Evolutionary conservation across 1,140 invertebrate species (phyloP).

Genomic region (Halictus rubicundus): DNA sequence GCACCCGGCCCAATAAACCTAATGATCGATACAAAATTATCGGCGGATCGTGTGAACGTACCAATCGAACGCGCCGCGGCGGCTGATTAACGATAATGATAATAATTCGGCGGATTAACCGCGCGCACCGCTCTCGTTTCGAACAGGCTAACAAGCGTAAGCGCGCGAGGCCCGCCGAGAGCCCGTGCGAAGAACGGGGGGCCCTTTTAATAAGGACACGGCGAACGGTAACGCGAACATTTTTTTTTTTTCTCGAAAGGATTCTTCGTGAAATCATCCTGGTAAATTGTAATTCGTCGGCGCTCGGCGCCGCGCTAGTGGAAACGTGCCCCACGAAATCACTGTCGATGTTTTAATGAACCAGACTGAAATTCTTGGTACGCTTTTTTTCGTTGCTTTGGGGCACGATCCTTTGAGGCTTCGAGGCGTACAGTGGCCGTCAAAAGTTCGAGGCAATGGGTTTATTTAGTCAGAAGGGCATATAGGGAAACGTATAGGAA

Average conservation of each 20-base stretch:
- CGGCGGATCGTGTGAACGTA: slow-evolving; percentile 54
- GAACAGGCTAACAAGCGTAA: slow-evolving; percentile 27
- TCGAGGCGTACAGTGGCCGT: not conserved
- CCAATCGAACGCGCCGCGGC: slow-evolving; percentile 33
- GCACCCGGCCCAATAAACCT: slow-evolving; percentile 48
- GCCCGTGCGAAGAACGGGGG: not conserved
- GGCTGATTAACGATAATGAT: slow-evolving; percentile 59
- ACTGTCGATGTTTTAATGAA: not conserved
- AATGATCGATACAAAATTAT: slow-evolving; percentile 66
- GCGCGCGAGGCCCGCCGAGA: not conserved
- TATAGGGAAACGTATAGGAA: too few species aligned
- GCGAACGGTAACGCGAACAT: not conserved
- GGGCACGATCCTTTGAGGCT: not conserved
- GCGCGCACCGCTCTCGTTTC: slow-evolving; percentile 5
- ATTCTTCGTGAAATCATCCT: not conserved
- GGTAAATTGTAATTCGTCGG: slow-evolving; percentile 12
- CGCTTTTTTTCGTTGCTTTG: not conserved
- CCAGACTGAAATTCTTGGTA: not conserved
- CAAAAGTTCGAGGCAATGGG: not conserved
- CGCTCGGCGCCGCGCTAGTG: too few species aligned
- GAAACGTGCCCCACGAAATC: not conserved
- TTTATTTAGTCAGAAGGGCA: not conserved
- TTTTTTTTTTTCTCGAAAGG: not conserved
- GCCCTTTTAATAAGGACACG: slow-evolving; percentile 12
- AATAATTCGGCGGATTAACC: slow-evolving; percentile 57